Percentiles rank a stretch among this genome's conserved stretches.
phyloP scores from a whole-genome alignment of 53 echinoderm and acorn worm genomes.

The Apostichopus leukothele region DNA sequence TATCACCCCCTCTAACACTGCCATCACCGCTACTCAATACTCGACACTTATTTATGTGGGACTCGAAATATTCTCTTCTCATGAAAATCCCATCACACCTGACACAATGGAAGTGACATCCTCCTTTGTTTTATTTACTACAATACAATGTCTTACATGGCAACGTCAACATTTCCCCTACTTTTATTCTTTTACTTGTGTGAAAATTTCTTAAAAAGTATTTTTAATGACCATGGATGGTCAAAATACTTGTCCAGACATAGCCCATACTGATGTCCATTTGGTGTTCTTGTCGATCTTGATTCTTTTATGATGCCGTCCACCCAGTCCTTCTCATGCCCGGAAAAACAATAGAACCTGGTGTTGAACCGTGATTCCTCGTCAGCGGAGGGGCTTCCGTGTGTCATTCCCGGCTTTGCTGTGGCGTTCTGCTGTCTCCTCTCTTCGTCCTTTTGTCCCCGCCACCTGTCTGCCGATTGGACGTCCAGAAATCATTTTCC shows the following conservation, averaged over 20 bases:
- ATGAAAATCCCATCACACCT: neutral
- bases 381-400: too few relatives aligned
- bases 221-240: neutral
- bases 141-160: too few relatives aligned
- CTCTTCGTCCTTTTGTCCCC: too few relatives aligned
- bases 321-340: neutral
- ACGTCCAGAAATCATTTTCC: too few relatives aligned
- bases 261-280: neutral
- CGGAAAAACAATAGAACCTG: neutral
- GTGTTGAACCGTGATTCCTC: neutral
- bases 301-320: neutral
- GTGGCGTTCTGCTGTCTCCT: too few relatives aligned
- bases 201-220: neutral
- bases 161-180: too few relatives aligned
- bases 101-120: neutral
- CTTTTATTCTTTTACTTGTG: too few relatives aligned
- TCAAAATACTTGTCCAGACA: constrained; percentile 16
- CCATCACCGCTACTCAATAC: neutral
- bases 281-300: neutral
- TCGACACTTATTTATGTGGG: neutral
- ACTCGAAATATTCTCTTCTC: neutral
- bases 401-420: too few relatives aligned
- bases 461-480: too few relatives aligned
- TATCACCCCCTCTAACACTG: too few relatives aligned
- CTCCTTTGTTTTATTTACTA: too few relatives aligned